Percentiles rank a stretch among this genome's conserved stretches.
phyloP scores from a whole-genome alignment of 2,113 vertebrate genomes.

The Cryptotis parvus region DNA sequence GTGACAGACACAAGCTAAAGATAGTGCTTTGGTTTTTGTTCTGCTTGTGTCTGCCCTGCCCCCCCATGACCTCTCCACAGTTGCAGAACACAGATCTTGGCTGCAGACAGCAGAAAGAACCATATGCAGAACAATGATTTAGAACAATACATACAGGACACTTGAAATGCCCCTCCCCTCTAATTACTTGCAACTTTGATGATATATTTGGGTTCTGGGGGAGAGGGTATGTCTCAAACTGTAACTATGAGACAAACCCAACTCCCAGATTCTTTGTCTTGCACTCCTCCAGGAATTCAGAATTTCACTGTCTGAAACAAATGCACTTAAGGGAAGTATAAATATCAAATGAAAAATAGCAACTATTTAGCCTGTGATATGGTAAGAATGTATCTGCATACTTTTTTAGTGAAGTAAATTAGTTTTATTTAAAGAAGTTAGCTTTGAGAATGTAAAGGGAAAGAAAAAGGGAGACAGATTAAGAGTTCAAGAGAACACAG shows the following conservation, averaged over 20 bases:
- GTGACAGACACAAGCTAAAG: neutral
- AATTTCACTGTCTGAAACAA: neutral
- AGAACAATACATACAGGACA: neutral
- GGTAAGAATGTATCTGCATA: neutral
- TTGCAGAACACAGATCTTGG: neutral
- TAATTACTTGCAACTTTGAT: neutral
- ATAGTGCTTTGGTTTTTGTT: neutral
- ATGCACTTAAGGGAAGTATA: neutral
- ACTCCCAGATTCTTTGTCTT: neutral
- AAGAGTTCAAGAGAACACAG: too few species aligned
- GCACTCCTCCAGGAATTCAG: neutral
- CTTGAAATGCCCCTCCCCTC: neutral
- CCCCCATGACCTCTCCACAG: neutral
- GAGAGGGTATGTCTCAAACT: neutral
- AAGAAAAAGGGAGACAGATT: too few species aligned
- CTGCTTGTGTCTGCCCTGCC: neutral
- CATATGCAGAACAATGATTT: neutral
- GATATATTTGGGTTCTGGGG: neutral
- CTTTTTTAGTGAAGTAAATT: too few species aligned
- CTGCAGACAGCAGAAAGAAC: neutral
- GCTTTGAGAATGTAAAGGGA: too few species aligned
- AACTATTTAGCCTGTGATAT: neutral
- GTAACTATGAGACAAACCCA: neutral
- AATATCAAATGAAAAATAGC: conserved; percentile 14
- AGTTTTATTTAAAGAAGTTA: too few species aligned